Percentiles rank a stretch among this genome's conserved stretches.
These are phyloP conservation scores for Orcinus orca DNA, from an alignment of 2,113 vertebrate genomes.

Conservation along the genomic window DNA sequence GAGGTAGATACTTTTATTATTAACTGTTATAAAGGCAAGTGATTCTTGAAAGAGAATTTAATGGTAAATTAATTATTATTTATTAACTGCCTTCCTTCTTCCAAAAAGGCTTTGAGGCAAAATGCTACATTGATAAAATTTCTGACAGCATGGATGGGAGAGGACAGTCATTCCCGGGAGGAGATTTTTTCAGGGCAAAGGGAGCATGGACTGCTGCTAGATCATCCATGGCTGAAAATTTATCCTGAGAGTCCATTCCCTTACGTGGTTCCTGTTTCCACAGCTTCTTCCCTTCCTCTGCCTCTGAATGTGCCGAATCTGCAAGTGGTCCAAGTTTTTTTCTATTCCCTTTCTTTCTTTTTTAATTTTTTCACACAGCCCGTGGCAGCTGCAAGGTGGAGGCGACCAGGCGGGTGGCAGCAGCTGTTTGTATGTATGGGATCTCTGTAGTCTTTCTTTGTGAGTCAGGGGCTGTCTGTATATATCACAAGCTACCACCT, in stretches of 20 bases:
- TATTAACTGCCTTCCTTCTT: neutral
- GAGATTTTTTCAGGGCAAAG: neutral
- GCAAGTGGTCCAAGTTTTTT: constrained; percentile 57
- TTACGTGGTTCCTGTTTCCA: neutral
- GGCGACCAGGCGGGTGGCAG: constrained; percentile 5
- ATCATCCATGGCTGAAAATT: neutral
- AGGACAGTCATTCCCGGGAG: too few species aligned
- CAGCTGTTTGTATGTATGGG: constrained; percentile 68
- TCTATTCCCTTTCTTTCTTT: constrained; percentile 21
- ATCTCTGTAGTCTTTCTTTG: constrained; percentile 60
- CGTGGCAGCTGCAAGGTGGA: constrained; percentile 67
- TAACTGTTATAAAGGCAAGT: neutral
- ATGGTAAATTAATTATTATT: neutral
- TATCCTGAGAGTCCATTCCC: neutral
- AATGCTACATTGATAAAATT: neutral
- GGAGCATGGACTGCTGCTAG: too few species aligned
- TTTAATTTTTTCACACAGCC: constrained; percentile 17
- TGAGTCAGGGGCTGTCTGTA: constrained; percentile 48
- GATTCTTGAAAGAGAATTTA: neutral
- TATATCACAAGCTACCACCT: constrained; percentile 61
- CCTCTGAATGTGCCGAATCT: constrained; percentile 45
- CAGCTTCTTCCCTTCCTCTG: constrained; percentile 17
- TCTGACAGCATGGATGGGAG: neutral
- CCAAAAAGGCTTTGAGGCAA: neutral
- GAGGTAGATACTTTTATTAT: neutral